phyloP scores from a whole-genome alignment of 2,888 invertebrate species.

The Acheta domesticus region DNA sequence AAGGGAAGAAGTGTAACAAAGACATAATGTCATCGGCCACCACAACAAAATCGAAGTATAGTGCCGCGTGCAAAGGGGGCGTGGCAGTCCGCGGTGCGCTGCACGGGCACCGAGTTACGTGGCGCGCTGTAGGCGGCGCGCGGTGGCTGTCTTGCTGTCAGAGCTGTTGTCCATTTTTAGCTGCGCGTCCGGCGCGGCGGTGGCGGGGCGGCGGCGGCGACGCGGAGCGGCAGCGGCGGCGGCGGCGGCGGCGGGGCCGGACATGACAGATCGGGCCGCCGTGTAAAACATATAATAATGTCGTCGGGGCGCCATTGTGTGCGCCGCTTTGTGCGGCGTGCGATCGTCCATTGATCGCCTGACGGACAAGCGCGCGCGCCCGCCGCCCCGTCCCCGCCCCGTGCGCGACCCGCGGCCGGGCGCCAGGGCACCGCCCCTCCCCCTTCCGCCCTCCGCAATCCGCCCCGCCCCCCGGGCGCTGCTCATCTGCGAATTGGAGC shows the following conservation, averaged over 20 bases:
- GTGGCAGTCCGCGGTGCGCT: too few species aligned
- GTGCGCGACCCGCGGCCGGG: background rate
- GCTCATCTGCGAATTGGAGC: too few species aligned
- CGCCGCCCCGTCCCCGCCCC: background rate
- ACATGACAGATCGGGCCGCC: conserved; percentile 4
- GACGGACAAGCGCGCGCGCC: background rate
- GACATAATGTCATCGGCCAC: too few species aligned
- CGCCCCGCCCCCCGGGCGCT: background rate
- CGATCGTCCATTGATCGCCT: conserved; percentile 4
- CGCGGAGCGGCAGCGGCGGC: background rate
- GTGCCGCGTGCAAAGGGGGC: too few species aligned
- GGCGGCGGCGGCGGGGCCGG: background rate
- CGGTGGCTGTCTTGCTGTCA: background rate
- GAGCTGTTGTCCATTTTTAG: background rate
- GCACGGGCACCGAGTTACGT: background rate
- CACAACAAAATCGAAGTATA: too few species aligned
- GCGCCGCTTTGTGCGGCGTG: conserved; percentile 1
- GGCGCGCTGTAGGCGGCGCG: background rate
- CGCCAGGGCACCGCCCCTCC: background rate
- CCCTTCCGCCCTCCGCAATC: background rate
- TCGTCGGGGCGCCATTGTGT: background rate
- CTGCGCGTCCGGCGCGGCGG: background rate
- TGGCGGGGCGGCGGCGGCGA: background rate
- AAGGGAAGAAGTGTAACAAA: too few species aligned
- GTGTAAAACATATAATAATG: conserved; percentile 18